Evolutionary conservation across 2,888 invertebrate species (phyloP), one percentile per base, ranked within the genome.

Genomic region (Melinaea marsaeus): DNA sequence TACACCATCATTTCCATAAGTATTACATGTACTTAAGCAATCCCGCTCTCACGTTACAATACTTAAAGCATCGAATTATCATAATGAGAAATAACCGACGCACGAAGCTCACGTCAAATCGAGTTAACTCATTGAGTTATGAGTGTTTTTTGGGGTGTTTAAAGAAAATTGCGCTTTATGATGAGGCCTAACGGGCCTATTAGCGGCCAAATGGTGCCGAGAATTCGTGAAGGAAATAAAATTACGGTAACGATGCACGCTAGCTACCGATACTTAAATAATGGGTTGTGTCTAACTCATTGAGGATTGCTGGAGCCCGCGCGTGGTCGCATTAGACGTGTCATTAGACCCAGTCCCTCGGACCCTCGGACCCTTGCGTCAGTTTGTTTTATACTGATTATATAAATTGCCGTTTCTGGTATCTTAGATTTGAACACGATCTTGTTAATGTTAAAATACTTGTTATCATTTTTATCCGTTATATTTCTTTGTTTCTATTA

Each of bases 181-280:
- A 85, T 85, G 84, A 71, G 73, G 71, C 79, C 74, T 77, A 74
- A 76, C 73, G 72, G 74, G 74, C 79, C 75, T 80, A 85, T 89
- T 89, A 87, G 84, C 71, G 77, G 77, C 86, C 86, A 87, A 88
- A 87, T 86, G 88, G 86, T 79, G 85, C 77, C 67, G 77, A 75
- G 77, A 73, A 81, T 84, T 84, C 82, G 83, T 82, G 81, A 84
- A 86, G 83, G 80, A 85, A 89, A 87, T 87, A 83, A 83, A 87
- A 90, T 90, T 87, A 89, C 81, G 80, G 82, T 88, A 88, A 88
- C 84, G 84, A 86, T 78, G 81, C 90, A 88, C 87, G 88, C 88
- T 80, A 85, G 78, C 88, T 81, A 86, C 85, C 78, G 84, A 86
- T 86, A 85, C 80, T 78, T 74, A 85, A 85, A 88, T 89, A 85